A percentile compares a stretch with the other conserved stretches of the same genome.
These are phyloP conservation scores for Archegozetes longisetosus DNA, from an alignment of 1,140 invertebrate species.

Conservation along the genomic window DNA sequence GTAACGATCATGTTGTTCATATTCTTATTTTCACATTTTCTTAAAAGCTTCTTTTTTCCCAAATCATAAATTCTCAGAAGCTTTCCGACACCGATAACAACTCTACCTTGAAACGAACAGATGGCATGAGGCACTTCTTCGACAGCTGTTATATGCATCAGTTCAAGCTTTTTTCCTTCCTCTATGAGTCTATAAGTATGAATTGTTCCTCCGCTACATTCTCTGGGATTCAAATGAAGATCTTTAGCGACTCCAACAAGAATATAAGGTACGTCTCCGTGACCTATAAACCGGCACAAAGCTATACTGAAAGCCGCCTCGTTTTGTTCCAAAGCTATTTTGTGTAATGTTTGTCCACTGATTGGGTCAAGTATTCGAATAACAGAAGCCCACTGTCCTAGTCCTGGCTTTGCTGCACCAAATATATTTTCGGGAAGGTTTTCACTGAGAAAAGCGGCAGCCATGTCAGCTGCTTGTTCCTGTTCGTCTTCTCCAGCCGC, in stretches of 20 bases:
- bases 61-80: constrained; percentile 87
- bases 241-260: constrained; percentile 81
- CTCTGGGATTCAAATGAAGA: constrained; percentile 67
- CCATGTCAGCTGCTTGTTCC: constrained; percentile 88
- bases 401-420: constrained; percentile 86
- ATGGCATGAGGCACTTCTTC: constrained; percentile 83
- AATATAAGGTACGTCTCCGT: constrained; percentile 51
- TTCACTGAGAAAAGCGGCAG: constrained; percentile 86
- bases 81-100: constrained; percentile 80
- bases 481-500: constrained; percentile 87
- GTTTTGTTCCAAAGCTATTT: constrained; percentile 79
- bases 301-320: constrained; percentile 78
- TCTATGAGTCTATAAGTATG: constrained; percentile 63
- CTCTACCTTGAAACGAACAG: constrained; percentile 74
- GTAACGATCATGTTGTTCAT: constrained; percentile 86
- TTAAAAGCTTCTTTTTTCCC: constrained; percentile 86
- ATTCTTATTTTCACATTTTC: constrained; percentile 98
- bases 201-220: constrained; percentile 58
- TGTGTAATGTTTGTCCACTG: constrained; percentile 58
- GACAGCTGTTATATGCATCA: constrained; percentile 82
- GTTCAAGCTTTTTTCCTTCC: constrained; percentile 59
- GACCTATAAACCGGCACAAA: constrained; percentile 46
- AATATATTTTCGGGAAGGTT: constrained; percentile 83
- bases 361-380: constrained; percentile 81
- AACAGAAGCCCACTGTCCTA: constrained; percentile 91